Evolutionary conservation across 23 tunicate genomes (phyloP).

Genomic region (Diplosoma virens): DNA sequence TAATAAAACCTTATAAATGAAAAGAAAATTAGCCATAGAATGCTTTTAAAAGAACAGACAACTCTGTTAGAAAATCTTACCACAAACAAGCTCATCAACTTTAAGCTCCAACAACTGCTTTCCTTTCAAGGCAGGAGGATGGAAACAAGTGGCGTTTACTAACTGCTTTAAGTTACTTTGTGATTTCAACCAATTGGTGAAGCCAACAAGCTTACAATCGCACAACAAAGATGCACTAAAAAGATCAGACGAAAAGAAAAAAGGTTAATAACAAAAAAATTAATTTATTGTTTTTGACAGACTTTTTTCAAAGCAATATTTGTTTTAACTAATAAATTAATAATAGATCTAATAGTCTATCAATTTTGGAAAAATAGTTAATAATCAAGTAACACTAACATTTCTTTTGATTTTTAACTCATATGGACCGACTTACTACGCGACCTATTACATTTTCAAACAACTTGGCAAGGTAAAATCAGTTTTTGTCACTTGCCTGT

Average conservation of each 20-base stretch:
- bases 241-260: too few relatives aligned
- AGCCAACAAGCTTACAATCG: conserved; percentile 78
- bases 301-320: not conserved
- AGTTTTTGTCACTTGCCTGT: conserved; percentile 56
- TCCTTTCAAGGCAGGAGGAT: conserved; percentile 68
- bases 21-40: not conserved
- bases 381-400: too few relatives aligned
- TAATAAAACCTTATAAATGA: not conserved
- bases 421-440: too few relatives aligned
- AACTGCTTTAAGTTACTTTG: not conserved
- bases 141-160: conserved; percentile 49
- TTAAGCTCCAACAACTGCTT: conserved; percentile 19
- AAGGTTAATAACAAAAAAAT: too few relatives aligned
- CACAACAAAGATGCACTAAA: conserved; percentile 76
- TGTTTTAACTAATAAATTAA: too few relatives aligned
- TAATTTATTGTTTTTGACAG: not conserved
- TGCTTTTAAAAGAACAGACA: not conserved
- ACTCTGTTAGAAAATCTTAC: conserved; percentile 27
- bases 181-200: conserved; percentile 45
- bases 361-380: too few relatives aligned
- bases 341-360: too few relatives aligned
- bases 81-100: conserved; percentile 53
- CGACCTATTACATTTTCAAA: too few relatives aligned
- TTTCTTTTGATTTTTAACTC: too few relatives aligned
- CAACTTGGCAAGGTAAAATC: too few relatives aligned